phyloP scores from a whole-genome alignment of 1,140 invertebrate genomes.

The Nymphalis io region DNA sequence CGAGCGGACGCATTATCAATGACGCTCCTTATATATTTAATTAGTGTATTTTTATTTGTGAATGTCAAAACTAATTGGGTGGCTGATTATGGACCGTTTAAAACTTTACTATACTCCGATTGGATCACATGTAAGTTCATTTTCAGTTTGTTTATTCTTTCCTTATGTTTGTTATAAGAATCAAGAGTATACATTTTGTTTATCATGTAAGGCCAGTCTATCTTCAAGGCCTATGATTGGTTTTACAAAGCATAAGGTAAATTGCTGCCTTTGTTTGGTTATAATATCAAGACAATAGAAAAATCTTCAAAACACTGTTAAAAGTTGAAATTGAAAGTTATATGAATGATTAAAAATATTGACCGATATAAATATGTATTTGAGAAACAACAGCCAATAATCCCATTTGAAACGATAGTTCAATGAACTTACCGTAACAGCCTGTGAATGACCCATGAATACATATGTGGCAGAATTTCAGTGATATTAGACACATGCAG shows the following conservation, averaged over 20 bases:
- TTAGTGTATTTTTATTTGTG: conserved; percentile 31
- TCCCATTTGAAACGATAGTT: no score
- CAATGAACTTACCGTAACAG: no score
- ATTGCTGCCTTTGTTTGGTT: not conserved
- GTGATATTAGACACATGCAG: no score
- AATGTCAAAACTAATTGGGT: conserved; percentile 35
- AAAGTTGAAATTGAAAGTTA: no score
- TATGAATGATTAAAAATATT: no score
- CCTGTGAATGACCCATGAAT: no score
- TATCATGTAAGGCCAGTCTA: not conserved
- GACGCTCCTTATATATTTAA: conserved; percentile 31
- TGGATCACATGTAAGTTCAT: conserved; percentile 45
- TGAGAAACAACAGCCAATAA: no score
- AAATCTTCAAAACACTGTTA: no score
- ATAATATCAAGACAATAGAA: no score
- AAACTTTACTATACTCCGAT: conserved; percentile 42
- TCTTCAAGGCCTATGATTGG: not conserved
- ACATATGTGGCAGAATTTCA: no score
- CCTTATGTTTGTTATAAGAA: not conserved
- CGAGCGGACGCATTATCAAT: conserved; percentile 32
- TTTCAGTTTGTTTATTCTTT: not conserved
- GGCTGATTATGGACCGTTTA: conserved; percentile 39
- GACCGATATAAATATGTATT: no score
- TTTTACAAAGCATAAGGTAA: not conserved
- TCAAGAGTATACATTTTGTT: not conserved